Conservation (phyloP, 2,797 vertebrate genomes). For the Clarias platycephalus region DNA sequence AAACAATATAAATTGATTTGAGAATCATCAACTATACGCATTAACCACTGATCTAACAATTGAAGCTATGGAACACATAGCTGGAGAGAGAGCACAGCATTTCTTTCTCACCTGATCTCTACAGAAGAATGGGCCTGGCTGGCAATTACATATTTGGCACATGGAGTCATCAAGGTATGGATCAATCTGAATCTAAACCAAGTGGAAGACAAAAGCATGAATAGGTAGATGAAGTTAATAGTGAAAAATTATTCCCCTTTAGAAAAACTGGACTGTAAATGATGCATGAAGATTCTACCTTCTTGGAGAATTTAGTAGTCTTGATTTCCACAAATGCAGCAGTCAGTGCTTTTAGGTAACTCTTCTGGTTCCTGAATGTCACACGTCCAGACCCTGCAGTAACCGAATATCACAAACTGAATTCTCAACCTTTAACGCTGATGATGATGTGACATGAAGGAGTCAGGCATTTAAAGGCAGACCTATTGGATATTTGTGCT, state of each 20-base stretch:
- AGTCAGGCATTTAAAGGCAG: background rate
- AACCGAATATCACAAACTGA: constrained; percentile 49
- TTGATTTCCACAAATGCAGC: constrained; percentile 98
- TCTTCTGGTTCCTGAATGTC: constrained; percentile 95
- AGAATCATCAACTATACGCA: background rate
- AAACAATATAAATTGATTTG: background rate
- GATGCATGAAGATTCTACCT: constrained; percentile 70
- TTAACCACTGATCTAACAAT: background rate
- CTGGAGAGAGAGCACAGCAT: background rate
- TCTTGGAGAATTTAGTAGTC: constrained; percentile 98
- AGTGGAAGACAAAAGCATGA: background rate
- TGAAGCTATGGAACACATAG: background rate
- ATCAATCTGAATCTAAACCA: constrained; percentile 91
- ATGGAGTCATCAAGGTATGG: constrained; percentile 96
- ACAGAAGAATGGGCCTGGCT: constrained; percentile 97
- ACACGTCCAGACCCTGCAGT: constrained; percentile 93
- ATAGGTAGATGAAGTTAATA: background rate
- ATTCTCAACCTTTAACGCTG: background rate
- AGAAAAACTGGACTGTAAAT: background rate
- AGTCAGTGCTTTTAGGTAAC: constrained; percentile 93
- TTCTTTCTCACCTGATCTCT: constrained; percentile 86
- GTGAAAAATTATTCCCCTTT: background rate
- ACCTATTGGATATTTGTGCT: constrained; percentile 99
- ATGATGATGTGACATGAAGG: background rate
- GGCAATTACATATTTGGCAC: constrained; percentile 92